Percentiles rank a stretch among this genome's conserved stretches.
These are phyloP conservation scores for Notiomystis cincta DNA, from an alignment of 2,113 vertebrate species.

Conservation along the genomic window DNA sequence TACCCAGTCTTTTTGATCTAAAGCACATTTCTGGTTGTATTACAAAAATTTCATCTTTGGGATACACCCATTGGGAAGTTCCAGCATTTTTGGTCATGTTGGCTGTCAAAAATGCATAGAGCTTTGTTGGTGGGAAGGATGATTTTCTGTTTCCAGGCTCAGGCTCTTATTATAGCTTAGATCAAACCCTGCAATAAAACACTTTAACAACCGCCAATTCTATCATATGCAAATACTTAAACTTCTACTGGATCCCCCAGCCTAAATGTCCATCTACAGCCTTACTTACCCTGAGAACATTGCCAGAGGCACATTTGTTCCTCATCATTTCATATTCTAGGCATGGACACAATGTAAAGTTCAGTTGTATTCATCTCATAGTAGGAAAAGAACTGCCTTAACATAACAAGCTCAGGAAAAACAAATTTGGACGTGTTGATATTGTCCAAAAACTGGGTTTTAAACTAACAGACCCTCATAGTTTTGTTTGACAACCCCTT, in stretches of 20 bases:
- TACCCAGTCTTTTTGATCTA: not conserved
- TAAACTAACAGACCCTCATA: not conserved
- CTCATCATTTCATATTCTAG: not conserved
- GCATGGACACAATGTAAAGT: not conserved
- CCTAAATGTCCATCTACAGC: not conserved
- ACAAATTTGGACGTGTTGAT: not conserved
- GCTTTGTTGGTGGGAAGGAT: not conserved
- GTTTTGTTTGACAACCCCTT: not conserved
- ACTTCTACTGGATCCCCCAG: not conserved
- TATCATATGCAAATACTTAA: not conserved
- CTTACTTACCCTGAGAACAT: not conserved
- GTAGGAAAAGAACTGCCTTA: not conserved
- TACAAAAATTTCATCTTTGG: not conserved
- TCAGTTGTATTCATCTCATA: not conserved
- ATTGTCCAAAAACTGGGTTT: not conserved
- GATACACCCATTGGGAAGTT: conserved; percentile 3
- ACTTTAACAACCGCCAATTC: not conserved
- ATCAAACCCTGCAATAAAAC: conserved; percentile 39
- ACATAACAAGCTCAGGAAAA: not conserved
- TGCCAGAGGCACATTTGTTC: not conserved
- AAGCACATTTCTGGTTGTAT: not conserved
- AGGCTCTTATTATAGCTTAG: not conserved
- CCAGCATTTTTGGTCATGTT: not conserved
- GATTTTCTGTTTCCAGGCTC: conserved; percentile 8
- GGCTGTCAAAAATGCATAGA: not conserved